Percentiles rank a stretch among this genome's conserved stretches.
Conservation (phyloP, 1,140 invertebrate genomes). For the Zeugodacus cucurbitae region DNA sequence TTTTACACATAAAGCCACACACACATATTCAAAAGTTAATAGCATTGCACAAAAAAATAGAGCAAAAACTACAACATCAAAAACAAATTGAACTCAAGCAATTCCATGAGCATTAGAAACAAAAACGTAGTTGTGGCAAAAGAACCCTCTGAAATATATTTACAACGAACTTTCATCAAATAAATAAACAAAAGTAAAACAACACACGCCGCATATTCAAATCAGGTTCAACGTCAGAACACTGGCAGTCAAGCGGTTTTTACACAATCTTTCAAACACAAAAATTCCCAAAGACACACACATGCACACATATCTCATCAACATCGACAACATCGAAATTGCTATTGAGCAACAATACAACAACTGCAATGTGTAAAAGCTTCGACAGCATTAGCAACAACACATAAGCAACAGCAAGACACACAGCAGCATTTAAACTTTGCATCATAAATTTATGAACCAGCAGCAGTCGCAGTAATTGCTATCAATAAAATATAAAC, state of each 20-base stretch:
- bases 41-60: neutral
- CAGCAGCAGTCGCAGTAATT: slow-evolving; percentile 30
- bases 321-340: neutral
- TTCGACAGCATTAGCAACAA: neutral
- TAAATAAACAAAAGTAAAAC: neutral
- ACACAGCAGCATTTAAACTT: slow-evolving; percentile 17
- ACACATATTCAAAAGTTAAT: neutral
- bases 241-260: neutral
- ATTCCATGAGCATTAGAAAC: neutral
- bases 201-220: neutral
- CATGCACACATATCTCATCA: neutral
- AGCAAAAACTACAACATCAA: slow-evolving; percentile 24
- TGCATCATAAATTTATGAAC: slow-evolving; percentile 37
- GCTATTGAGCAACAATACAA: slow-evolving; percentile 2
- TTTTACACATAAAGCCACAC: neutral
- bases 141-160: neutral
- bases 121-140: neutral
- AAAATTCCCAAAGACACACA: neutral
- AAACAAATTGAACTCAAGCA: slow-evolving; percentile 7
- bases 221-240: neutral
- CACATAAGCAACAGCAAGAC: neutral
- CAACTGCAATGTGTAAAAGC: neutral
- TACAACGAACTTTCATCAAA: neutral
- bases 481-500: slow-evolving; percentile 38
- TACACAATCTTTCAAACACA: neutral